Base-by-base conservation (phyloP, 2,797 vertebrate genomes). In the Echiichthys vipera region DNA sequence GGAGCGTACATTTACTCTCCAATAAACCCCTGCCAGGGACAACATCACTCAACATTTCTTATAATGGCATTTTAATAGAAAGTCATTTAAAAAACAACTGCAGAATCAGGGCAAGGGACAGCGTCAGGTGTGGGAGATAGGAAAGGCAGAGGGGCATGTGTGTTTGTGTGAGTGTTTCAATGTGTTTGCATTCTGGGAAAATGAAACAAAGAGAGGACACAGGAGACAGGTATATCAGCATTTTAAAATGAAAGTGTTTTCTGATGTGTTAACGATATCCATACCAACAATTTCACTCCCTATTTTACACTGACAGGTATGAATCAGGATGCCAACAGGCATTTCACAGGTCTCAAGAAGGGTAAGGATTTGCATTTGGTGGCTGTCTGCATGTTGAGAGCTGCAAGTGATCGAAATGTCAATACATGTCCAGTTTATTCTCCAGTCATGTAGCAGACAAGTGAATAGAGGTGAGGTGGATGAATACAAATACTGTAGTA, bases 31-130 rank as follows among this genome's bases (percentile, higher is more conserved):
- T 83, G 79, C 70, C 69, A 84, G 62, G 51, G 62, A 88, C 77
- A 74, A 79, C 84, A 88, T 85, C 65, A 58, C 75, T 86, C 80
- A 71, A 45, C 58, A 64, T 88, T 80, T 87, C 69, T 74, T 77
- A 76, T 87, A 88, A 91, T 90, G 83, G 73, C 71, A 78, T 88
- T 89, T 87, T 89, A 90, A 89, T 89, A 86, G 83, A 79, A 63
- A 37, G 77, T 84, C 75, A 75, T 87, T 89, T 84, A 55, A 84
- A 85, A 84, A 73, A 70, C 5, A 25, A 7, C 54, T 46, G 40
- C 40, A 37, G 47, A 53, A 65, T 65, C 53, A 8, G 13, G 73
- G 80, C 37, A 24, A 57, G 13, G 43, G 59, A 45, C 9, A 43
- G 65, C 15, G 9, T 37, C 50, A 78, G 76, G 45, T 80, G 55